Base-by-base conservation (phyloP, 2,113 vertebrate genomes). In the Cololabis saira region DNA sequence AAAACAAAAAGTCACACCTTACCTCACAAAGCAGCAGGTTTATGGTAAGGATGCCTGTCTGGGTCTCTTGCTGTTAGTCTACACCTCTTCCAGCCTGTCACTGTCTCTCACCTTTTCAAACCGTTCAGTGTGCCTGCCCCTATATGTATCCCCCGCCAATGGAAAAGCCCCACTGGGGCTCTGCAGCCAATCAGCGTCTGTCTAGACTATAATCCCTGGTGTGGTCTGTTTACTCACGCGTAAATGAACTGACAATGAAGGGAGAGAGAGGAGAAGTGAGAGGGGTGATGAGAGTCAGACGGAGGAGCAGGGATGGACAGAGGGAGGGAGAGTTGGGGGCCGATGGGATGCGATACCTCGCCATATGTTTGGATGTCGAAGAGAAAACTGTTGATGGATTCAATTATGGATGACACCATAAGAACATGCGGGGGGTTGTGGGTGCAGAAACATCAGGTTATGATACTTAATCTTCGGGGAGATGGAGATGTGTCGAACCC, bases 71-170 rank as follows among this genome's bases (percentile, higher is more conserved):
- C 66, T 81, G 64, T 33, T 54, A 44, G 40, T 62, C 59, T 67
- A 41, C 77, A 81, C 67, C 80, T 77, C 71, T 60, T 37, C 15
- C 71, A 68, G 62, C 54, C 54, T 58, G 2, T 82, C 85, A 67
- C 82, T 27, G 24, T 49, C 62, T 77, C 78, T 83, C 88, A 93
- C 93, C 89, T 83, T 90, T 47, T 72, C 91, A 73, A 68, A 89
- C 67, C 8, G 62, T 41, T 76, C 87, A 72, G 87, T 70, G 60
- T 85, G 80, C 18, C 83, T 44, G 2, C 85, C 83, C 78, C 52
- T 89, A 89, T 90, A 90, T 92, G 87, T 86, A 89, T 78, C 82
- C 62, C 86, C 80, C 86, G 81, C 88, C 84, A 81, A 92, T 91
- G 74, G 82, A 78, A 80, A 83, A 70, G 78, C 89, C 85, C 57